Conservation (phyloP, 2,888 invertebrate genomes). For the Agrotis exclamationis region DNA sequence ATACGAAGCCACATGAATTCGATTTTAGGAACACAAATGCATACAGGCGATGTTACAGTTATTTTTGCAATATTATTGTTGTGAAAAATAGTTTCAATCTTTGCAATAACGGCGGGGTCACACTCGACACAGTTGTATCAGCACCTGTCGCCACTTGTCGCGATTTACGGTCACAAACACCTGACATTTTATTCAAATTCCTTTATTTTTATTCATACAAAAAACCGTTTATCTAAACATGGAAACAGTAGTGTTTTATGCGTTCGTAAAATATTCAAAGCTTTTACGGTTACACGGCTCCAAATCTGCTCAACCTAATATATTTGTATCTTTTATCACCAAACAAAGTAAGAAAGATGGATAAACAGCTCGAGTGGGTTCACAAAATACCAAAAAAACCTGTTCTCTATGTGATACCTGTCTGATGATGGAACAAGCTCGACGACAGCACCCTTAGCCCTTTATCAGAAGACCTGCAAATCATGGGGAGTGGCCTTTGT, state of each 20-base stretch:
- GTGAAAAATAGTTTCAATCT: slow-evolving; percentile 31
- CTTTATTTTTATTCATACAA: slow-evolving; percentile 35
- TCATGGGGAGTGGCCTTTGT: no score
- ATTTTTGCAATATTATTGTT: slow-evolving; percentile 25
- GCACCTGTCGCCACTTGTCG: slow-evolving; percentile 55
- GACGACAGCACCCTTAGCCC: no score
- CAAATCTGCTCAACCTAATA: slow-evolving; percentile 1
- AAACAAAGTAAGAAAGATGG: not conserved
- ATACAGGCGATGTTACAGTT: not conserved
- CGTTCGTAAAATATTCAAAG: slow-evolving; percentile 23
- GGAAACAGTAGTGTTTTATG: slow-evolving; percentile 5
- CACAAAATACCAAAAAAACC: not conserved
- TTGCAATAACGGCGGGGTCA: slow-evolving; percentile 28
- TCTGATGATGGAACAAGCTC: no score
- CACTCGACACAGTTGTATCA: slow-evolving; percentile 46
- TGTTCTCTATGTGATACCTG: not conserved
- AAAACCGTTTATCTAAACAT: slow-evolving; percentile 25
- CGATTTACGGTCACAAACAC: slow-evolving; percentile 51
- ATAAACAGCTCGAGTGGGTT: not conserved
- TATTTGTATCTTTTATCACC: not conserved
- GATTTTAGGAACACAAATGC: slow-evolving; percentile 3
- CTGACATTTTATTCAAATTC: slow-evolving; percentile 40
- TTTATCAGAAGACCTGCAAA: no score
- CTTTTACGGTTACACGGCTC: not conserved
- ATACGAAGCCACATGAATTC: slow-evolving; percentile 11